Conservation (phyloP, 2,888 invertebrate species). For the Corythucha ciliata region DNA sequence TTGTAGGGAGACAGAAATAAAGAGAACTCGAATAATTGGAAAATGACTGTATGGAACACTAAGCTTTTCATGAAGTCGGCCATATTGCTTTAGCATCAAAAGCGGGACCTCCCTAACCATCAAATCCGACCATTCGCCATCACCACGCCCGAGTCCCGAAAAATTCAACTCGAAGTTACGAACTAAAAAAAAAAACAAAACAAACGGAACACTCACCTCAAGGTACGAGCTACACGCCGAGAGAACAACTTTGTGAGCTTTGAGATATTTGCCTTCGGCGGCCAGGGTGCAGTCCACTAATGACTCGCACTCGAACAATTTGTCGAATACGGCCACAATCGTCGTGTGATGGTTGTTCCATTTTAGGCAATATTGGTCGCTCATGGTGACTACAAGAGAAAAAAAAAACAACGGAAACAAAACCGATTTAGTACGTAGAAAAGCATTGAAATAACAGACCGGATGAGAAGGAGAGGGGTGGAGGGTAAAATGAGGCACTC, state of each 20-base stretch:
- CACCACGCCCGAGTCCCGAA: too few relatives aligned
- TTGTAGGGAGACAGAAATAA: too few relatives aligned
- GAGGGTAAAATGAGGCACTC: too few relatives aligned
- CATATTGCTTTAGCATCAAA: too few relatives aligned
- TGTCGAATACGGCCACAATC: conserved; percentile 83
- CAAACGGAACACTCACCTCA: conserved; percentile 40
- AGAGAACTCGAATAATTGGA: too few relatives aligned
- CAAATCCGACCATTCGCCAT: background rate
- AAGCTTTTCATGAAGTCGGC: too few relatives aligned
- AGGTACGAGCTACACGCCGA: conserved; percentile 57
- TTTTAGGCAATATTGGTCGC: conserved; percentile 78
- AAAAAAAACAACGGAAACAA: too few relatives aligned
- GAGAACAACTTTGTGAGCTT: conserved; percentile 89
- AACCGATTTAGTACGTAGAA: background rate
- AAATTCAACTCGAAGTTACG: background rate
- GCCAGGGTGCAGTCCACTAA: conserved; percentile 89
- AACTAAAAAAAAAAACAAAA: background rate
- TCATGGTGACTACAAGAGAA: conserved; percentile 17
- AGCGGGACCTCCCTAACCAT: background rate
- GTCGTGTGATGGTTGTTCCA: conserved; percentile 95
- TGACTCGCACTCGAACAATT: conserved; percentile 78
- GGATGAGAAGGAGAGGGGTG: too few relatives aligned
- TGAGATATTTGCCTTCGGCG: conserved; percentile 82
- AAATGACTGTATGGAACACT: too few relatives aligned
- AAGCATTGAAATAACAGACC: too few relatives aligned